Conservation (phyloP, 2,113 vertebrate species). For the Xiphophorus hellerii region DNA sequence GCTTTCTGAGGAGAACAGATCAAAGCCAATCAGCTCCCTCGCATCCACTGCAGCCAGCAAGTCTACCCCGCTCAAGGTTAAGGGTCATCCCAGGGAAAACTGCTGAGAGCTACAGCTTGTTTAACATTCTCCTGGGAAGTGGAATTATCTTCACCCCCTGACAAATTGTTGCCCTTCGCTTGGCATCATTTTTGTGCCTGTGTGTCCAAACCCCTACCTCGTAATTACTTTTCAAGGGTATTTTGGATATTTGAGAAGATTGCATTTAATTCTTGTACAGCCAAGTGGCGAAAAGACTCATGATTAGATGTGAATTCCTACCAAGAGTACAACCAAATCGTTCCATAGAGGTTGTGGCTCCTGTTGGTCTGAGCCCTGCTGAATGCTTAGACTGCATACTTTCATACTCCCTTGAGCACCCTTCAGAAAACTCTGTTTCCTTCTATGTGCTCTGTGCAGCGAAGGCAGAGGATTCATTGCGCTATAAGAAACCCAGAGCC, state of each 20-base stretch:
- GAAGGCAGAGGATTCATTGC: constrained; percentile 51
- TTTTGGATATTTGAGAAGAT: constrained; percentile 29
- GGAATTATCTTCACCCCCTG: constrained; percentile 69
- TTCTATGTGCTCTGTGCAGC: constrained; percentile 56
- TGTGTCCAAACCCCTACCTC: constrained; percentile 25
- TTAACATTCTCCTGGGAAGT: constrained; percentile 72
- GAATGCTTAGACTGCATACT: constrained; percentile 68
- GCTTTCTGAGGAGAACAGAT: constrained; percentile 76
- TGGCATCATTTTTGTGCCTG: constrained; percentile 36
- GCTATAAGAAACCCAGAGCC: constrained; percentile 48
- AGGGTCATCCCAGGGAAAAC: constrained; percentile 71
- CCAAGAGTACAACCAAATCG: constrained; percentile 39
- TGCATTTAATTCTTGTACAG: constrained; percentile 16
- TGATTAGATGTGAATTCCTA: constrained; percentile 58
- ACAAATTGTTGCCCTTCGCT: constrained; percentile 68
- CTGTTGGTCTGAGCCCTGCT: constrained; percentile 56
- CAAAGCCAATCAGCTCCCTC: constrained; percentile 82
- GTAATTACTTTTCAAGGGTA: constrained; percentile 30
- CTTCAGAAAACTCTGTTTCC: constrained; percentile 62
- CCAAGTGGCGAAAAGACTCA: constrained; percentile 22
- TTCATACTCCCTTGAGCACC: constrained; percentile 71
- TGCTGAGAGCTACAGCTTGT: constrained; percentile 68
- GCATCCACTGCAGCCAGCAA: constrained; percentile 71
- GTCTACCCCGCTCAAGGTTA: constrained; percentile 72
- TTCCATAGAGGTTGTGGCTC: constrained; percentile 54